Evolutionary conservation across 1,140 invertebrate species (phyloP).

Genomic region (Monomorium pharaonis): DNA sequence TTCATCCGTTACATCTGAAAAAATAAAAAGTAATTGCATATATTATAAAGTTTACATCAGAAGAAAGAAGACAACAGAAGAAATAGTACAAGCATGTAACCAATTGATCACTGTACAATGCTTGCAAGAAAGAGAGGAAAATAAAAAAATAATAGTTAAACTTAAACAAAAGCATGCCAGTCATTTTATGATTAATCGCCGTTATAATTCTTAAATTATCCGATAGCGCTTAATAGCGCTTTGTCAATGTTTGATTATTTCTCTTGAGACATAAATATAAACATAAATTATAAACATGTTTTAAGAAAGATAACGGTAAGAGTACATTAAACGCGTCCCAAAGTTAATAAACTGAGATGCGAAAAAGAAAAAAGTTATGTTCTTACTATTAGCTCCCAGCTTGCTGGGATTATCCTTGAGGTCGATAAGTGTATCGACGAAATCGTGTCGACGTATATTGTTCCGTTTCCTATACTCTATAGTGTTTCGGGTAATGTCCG

Average conservation of each 20-base stretch:
- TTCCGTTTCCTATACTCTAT: constrained; percentile 84
- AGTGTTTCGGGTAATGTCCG: constrained; percentile 79
- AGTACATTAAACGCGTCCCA: too few species aligned
- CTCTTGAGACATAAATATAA: not conserved
- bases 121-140: too few species aligned
- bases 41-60: not conserved
- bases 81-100: not conserved
- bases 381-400: constrained; percentile 47
- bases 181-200: too few species aligned
- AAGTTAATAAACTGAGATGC: too few species aligned
- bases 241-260: too few species aligned
- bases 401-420: constrained; percentile 82
- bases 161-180: too few species aligned
- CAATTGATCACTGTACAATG: too few species aligned
- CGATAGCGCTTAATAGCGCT: too few species aligned
- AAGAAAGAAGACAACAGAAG: not conserved
- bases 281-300: too few species aligned
- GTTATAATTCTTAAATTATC: too few species aligned
- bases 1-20: constrained; percentile 76
- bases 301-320: not conserved
- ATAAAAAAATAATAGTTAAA: too few species aligned
- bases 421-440: constrained; percentile 86
- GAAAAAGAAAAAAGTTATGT: not conserved
- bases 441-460: constrained; percentile 85
- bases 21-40: not conserved